Conservation (phyloP, 2,113 vertebrate genomes). For the Takifugu bimaculatus region DNA sequence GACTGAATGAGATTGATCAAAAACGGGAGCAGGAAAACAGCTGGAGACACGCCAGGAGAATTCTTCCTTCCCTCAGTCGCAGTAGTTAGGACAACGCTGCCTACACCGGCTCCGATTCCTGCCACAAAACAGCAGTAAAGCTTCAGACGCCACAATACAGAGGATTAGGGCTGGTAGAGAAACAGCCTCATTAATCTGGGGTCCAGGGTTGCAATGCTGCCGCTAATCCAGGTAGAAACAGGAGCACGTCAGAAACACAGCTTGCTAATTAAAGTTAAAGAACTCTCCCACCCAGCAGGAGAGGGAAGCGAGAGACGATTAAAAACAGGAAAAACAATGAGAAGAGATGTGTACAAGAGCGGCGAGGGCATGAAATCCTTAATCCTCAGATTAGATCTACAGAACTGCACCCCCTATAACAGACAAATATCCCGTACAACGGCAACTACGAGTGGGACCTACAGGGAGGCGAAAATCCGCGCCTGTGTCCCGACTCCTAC, state of each 20-base stretch:
- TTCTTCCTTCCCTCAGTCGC: slow-evolving; percentile 53
- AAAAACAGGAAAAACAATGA: slow-evolving; percentile 21
- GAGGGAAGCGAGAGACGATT: slow-evolving; percentile 30
- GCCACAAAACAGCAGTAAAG: slow-evolving; percentile 33
- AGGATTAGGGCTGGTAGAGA: slow-evolving; percentile 56
- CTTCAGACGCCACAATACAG: slow-evolving; percentile 43
- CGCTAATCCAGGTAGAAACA: slow-evolving; percentile 74
- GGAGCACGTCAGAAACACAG: slow-evolving; percentile 65
- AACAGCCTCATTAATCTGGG: slow-evolving; percentile 56
- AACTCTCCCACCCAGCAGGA: not conserved
- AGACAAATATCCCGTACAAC: slow-evolving; percentile 21
- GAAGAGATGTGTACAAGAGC: not conserved
- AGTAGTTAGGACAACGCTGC: slow-evolving; percentile 14
- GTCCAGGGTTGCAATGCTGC: slow-evolving; percentile 42
- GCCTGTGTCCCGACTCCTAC: slow-evolving; percentile 54
- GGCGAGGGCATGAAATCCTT: slow-evolving; percentile 14
- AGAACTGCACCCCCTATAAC: slow-evolving; percentile 2
- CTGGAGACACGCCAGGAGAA: slow-evolving; percentile 46
- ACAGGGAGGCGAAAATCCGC: slow-evolving; percentile 10
- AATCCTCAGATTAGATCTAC: slow-evolving; percentile 48
- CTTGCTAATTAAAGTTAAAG: slow-evolving; percentile 55
- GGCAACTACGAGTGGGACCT: not conserved
- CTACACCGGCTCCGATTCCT: slow-evolving; percentile 18
- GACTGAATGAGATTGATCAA: slow-evolving; percentile 50
- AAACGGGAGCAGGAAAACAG: slow-evolving; percentile 55